Evolutionary conservation across 92 coral and sea anemone genomes (phyloP), one percentile per base, ranked within the genome.

Genomic region (Porites evermanni): DNA sequence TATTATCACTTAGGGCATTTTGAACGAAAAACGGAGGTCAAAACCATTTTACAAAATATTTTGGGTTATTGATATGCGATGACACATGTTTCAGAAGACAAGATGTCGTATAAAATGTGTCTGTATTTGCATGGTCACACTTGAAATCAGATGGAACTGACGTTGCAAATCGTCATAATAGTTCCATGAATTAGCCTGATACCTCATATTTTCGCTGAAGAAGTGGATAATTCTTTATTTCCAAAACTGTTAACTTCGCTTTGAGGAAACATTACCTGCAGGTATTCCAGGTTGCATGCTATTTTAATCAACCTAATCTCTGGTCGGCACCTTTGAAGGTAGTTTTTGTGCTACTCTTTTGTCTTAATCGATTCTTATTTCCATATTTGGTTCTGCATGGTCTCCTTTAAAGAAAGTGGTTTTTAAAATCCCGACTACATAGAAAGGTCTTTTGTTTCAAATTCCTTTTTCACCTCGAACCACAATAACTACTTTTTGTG

Each of bases 361-460:
- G 86, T 81, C 19, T 16, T 54, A 20, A 20, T 81, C 38, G 19
- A 32, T 32, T 26, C 29, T 20, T 19, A 81, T 81, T 81, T 81
- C 7, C 61, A 81, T 81, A 81, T 70, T 81, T 81, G 9, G 86
- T 81, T 81, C 78, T 56, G 77, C 77, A 29, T 81, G 86, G 63
- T 1, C 53, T 59, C 68, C 0, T 70, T 8, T 12, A 19, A n/a
- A 52, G 76, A 81, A 80, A 70, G 56, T 56, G 53, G 21, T 56
- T 81, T 81, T 81, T 44, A 32, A 38, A 59, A n/a, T 32, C 29
- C 64, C 24, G 0, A 6, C 23, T 20, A 14, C 60, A 19, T 1
- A 29, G 18, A 24, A 65, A 63, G 17, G 67, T 14, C 67, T 63
- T 56, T 63, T 63, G 67, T 63, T 17, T 63, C 20, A 20, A 14